Evolutionary conservation across 1,140 invertebrate species (phyloP).

Genomic region (Eriosoma lanigerum): DNA sequence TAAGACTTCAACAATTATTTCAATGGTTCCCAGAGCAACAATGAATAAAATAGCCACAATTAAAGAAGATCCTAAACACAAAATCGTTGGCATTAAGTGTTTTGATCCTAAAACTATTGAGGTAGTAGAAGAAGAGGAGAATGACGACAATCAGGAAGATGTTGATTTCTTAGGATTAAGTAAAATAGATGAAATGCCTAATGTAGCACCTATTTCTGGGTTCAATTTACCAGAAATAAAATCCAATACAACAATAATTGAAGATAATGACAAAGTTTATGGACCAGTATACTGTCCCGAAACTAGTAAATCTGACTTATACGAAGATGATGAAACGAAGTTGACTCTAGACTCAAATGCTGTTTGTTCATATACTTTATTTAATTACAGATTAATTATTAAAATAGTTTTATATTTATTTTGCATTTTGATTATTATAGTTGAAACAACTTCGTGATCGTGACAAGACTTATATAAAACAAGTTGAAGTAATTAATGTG

Average conservation of each 20-base stretch:
- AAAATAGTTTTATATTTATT: not conserved
- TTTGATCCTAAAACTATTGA: slow-evolving; percentile 49
- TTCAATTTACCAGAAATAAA: slow-evolving; percentile 52
- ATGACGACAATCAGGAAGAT: slow-evolving; percentile 61
- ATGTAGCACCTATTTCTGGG: slow-evolving; percentile 57
- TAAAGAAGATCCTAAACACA: slow-evolving; percentile 10
- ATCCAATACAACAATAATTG: slow-evolving; percentile 32
- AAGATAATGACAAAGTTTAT: slow-evolving; percentile 49
- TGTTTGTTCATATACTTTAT: slow-evolving; percentile 4
- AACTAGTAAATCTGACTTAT: slow-evolving; percentile 9
- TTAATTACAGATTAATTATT: not conserved
- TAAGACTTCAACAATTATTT: slow-evolving; percentile 47
- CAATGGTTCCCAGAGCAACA: slow-evolving; percentile 49
- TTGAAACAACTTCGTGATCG: slow-evolving; percentile 61
- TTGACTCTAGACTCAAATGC: slow-evolving; percentile 17
- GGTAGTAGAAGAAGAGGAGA: slow-evolving; percentile 57
- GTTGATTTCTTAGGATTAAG: slow-evolving; percentile 56
- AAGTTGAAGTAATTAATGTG: slow-evolving; percentile 75
- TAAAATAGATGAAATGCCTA: slow-evolving; percentile 50
- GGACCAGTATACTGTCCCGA: slow-evolving; percentile 51
- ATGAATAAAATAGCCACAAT: slow-evolving; percentile 45
- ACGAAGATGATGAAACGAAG: slow-evolving; percentile 57
- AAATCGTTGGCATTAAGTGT: slow-evolving; percentile 22
- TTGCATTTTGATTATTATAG: slow-evolving; percentile 56
- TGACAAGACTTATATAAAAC: slow-evolving; percentile 58